These are phyloP conservation scores for Thereva nobilitata DNA, from an alignment of 2,888 invertebrate genomes.

Conservation along the genomic window DNA sequence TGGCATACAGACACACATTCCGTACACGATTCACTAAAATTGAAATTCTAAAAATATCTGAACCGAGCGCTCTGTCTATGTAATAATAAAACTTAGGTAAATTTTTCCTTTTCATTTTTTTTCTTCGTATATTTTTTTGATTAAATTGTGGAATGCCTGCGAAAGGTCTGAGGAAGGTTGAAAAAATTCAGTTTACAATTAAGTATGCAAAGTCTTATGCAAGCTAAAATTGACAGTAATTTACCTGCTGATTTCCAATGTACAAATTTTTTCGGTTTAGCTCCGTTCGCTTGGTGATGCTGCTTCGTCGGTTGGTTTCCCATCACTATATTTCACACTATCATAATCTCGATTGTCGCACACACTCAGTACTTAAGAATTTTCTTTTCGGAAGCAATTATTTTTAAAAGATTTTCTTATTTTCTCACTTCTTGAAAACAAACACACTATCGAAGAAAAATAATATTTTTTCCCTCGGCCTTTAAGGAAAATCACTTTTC, in stretches of 20 bases:
- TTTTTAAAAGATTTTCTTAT: background rate
- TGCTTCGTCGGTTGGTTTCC: conserved; percentile 69
- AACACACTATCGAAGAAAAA: background rate
- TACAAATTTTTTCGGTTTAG: conserved; percentile 73
- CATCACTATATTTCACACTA: conserved; percentile 54
- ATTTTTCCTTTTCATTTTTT: conserved; percentile 37
- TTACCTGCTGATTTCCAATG: conserved; percentile 87
- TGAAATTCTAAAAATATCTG: conserved; percentile 45
- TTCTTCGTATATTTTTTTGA: no score
- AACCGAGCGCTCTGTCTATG: conserved; percentile 43
- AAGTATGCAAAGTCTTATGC: background rate
- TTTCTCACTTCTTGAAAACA: conserved; percentile 3
- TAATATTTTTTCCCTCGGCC: background rate
- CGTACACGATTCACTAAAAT: conserved; percentile 31
- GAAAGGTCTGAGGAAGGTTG: no score
- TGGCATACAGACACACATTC: conserved; percentile 37
- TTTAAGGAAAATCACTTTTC: no score
- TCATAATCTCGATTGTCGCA: conserved; percentile 12
- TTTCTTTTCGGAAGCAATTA: conserved; percentile 10
- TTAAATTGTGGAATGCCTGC: no score
- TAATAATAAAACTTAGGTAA: conserved; percentile 42
- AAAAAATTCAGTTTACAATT: background rate
- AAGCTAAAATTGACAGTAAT: background rate
- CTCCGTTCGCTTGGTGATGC: conserved; percentile 58
- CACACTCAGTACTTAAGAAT: conserved; percentile 7